Evolutionary conservation across 1,140 invertebrate species (phyloP), one percentile per base, ranked within the genome.

Genomic region (Odontomachus brunneus): DNA sequence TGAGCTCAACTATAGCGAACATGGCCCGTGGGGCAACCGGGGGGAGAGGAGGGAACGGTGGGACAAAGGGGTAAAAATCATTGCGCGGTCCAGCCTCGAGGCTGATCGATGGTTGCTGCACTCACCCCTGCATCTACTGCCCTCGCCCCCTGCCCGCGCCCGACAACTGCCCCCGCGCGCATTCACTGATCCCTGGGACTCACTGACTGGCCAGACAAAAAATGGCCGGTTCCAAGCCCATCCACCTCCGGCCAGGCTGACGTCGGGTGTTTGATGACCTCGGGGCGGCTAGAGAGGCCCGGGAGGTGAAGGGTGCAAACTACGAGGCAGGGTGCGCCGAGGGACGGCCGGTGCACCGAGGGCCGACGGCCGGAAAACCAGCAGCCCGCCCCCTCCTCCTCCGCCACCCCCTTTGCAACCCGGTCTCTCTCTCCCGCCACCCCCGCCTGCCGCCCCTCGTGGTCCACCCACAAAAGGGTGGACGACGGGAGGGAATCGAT

Each of bases 1-100:
- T 81, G 69, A 76, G 82, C 78, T 84, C 67, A 76, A 80, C 73
- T 89, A 85, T 85, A 85, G 82, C 57, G 67, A 91, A 89, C 88
- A 89, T 91, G 90, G 92, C 90, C 91, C 90, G 91, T 90, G 75
- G 90, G 91, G 89, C 90, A 90, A 92, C 82, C 82, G 73, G 83
- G 87, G 84, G 89, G 85, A 80, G 85, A 85, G 81, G 87, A 86
- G 84, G 86, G 89, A 86, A 75, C 87, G 87, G 92, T 89, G 91
- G 92, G 91, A 92, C 92, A 94, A 93, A 93, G 93, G 93, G 94
- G 94, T 94, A 94, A 94, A 94, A 94, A 94, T 94, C 93, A 94
- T 94, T 94, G 94, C 94, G 92, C 92, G 93, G 93, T 93, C 93
- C 92, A 93, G 93, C 93, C 93, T 93, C 91, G 92, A 93, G 93